Conservation (phyloP, 2,113 vertebrate species). For the Hyla sarda region DNA sequence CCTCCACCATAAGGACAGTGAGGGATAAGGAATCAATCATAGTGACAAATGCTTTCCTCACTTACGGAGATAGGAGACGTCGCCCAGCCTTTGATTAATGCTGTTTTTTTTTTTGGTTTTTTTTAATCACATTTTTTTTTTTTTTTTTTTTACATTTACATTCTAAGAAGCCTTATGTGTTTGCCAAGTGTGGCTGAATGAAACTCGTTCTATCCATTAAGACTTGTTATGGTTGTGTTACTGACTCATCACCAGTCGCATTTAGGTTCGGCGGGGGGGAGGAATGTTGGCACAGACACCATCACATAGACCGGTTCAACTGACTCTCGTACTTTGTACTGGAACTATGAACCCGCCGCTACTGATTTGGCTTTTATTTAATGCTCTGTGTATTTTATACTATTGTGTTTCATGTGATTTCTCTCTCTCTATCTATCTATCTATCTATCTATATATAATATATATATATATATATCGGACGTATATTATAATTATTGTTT, state of each 20-base stretch:
- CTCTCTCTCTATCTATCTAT: too few species aligned
- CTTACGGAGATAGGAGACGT: background rate
- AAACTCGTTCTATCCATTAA: slow-evolving; percentile 12
- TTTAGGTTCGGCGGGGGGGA: background rate
- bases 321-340: background rate
- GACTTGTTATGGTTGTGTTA: slow-evolving; percentile 29
- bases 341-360: background rate
- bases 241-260: slow-evolving; percentile 1
- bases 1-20: background rate
- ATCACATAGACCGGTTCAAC: background rate
- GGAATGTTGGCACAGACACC: slow-evolving; percentile 18
- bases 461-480: background rate
- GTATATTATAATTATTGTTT: background rate
- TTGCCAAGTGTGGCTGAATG: background rate
- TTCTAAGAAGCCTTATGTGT: background rate
- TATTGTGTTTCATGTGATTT: background rate
- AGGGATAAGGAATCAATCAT: background rate
- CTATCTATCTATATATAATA: too few species aligned
- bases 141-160: background rate
- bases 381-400: background rate
- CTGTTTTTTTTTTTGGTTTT: too few species aligned
- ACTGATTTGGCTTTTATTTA: slow-evolving; percentile 5
- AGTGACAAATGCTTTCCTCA: background rate
- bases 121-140: background rate
- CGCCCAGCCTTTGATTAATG: background rate